Base-by-base conservation (phyloP, 1,140 invertebrate genomes). In the Saccostrea glomerata region DNA sequence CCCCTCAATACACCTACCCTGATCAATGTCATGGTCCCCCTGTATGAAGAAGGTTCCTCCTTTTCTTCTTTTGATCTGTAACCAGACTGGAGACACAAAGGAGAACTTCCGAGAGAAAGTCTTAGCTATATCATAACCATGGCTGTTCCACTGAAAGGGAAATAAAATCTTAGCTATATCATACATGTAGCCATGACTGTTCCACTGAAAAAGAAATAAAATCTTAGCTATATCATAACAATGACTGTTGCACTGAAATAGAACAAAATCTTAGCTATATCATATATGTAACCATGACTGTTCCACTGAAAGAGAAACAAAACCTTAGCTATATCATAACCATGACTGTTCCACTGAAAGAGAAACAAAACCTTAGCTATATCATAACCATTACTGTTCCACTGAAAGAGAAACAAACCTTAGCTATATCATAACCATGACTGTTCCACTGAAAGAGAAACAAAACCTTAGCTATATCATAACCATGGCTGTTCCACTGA, bases 71-170 rank as follows among this genome's bases (percentile, higher is more conserved):
- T 96, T 96, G 25, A 99, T 94, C 95, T 98, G 97, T 11, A 99
- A 95, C 98, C 98, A 99, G 0, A 99, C 98, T 5, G 98, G 98
- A 17, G 98, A 98, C 4, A 99, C 96, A 91, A 97, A 97, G 84
- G 97, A 97, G 92, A 99, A 98, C 95, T 99, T 99, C 56, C 96
- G 96, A 63, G 97, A 97, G 96, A 98, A 99, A 82, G 96, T 96
- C 95, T 99, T 99, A 0, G 98, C 97, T 63, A 99, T 96, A 95
- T 99, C 97, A 95, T 99, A 98, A 0, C 98, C 98, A 96, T 98
- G 97, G 88, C 96, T 97, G 94, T 99, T 99, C 98, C 98, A 99
- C 98, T 99, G 92, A 91, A 96, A 96, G 88, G 88, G 92, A 47
- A 90, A 66, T 93, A 63, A 13, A 82, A 23, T 30, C n/a, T n/a